Evolutionary conservation across 2,113 vertebrate genomes (phyloP).

Genomic region (Lamprotornis superbus): DNA sequence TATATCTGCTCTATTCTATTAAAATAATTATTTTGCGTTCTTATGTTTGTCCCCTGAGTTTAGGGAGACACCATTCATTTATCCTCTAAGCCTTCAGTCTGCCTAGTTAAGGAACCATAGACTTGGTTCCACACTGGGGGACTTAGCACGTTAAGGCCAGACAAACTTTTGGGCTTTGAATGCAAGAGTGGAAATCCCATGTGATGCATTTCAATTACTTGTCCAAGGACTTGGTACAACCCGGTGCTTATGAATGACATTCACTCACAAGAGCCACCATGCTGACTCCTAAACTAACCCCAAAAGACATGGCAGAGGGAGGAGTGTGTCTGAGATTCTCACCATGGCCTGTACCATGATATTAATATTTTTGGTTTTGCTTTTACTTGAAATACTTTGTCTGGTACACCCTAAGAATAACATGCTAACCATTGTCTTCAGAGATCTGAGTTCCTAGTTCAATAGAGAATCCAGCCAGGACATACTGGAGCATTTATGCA

Average conservation of each 20-base stretch:
- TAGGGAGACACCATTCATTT: background rate
- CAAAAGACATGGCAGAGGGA: background rate
- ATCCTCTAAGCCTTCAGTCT: background rate
- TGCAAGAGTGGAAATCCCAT: background rate
- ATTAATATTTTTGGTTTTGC: background rate
- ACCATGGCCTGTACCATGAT: background rate
- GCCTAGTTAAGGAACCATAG: background rate
- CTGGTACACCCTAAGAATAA: background rate
- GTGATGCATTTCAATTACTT: background rate
- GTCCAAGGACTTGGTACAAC: background rate
- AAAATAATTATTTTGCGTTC: background rate
- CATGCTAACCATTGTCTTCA: background rate
- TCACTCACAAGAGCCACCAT: background rate
- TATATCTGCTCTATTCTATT: background rate
- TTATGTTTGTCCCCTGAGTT: background rate
- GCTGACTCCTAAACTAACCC: background rate
- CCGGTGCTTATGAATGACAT: background rate
- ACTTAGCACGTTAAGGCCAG: background rate
- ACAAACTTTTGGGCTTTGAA: background rate
- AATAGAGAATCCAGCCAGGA: background rate
- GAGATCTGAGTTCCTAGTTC: background rate
- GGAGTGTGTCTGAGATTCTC: background rate
- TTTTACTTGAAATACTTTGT: background rate
- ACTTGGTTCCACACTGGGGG: accelerated
- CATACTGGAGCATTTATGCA: background rate